Conservation (phyloP, 2,888 invertebrate genomes). For the Plusia festucae region DNA sequence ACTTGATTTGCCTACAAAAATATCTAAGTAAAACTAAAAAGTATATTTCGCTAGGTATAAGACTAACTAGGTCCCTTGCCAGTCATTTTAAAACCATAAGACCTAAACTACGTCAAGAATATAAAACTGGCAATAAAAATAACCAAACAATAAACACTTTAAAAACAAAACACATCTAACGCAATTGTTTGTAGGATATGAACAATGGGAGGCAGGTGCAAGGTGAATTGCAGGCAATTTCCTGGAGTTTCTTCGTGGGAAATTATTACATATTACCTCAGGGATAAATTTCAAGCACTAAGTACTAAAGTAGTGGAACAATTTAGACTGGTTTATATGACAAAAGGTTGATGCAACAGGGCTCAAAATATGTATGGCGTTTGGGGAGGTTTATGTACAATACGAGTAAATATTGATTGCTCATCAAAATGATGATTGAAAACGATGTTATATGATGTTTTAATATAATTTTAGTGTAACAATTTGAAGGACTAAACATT, state of each 20-base stretch:
- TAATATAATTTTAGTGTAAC: too few species aligned
- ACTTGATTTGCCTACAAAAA: too few species aligned
- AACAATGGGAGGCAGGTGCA: conserved; percentile 66
- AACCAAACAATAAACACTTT: conserved; percentile 3
- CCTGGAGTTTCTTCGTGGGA: conserved; percentile 55
- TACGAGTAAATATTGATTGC: too few species aligned
- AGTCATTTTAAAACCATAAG: neutral
- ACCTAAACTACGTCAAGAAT: conserved; percentile 1
- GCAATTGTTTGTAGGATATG: conserved; percentile 58
- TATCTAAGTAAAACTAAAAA: too few species aligned
- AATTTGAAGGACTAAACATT: too few species aligned
- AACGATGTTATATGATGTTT: too few species aligned
- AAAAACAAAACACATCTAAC: conserved; percentile 27
- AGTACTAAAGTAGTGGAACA: conserved; percentile 34
- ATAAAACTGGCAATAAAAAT: neutral
- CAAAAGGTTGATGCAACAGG: conserved; percentile 8
- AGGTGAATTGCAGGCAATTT: conserved; percentile 66
- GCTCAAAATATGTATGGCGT: conserved; percentile 4
- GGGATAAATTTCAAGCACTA: conserved; percentile 55
- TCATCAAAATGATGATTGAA: too few species aligned
- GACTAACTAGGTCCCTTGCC: neutral
- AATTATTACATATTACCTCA: conserved; percentile 63
- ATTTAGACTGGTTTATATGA: conserved; percentile 47
- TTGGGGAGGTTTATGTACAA: neutral
- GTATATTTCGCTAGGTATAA: too few species aligned